Base-by-base conservation (phyloP, 2,113 vertebrate species). In the Alethe diademata region DNA sequence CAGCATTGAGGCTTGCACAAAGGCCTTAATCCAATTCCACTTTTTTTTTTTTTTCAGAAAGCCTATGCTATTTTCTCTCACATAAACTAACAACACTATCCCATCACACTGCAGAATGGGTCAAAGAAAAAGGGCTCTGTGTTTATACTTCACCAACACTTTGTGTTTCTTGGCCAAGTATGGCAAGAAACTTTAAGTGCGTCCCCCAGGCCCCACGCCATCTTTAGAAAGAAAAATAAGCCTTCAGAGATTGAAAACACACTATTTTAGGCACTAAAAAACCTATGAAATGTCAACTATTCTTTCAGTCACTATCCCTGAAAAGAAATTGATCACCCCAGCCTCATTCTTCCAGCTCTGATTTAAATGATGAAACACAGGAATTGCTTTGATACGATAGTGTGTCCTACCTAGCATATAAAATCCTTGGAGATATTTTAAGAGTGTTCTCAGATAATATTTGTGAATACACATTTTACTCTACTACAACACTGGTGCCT, bases 51-150 rank as follows among this genome's bases (percentile, higher is more conserved):
- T 83, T 97, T 98, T 97, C 98, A 98, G 98, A 99, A 99, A 99
- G 99, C 99, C 98, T 98, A 97, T 98, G 98, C 99, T 99, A 99
- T 99, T 99, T 99, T 99, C 99, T 98, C 98, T 98, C 99, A 98
- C 98, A 98, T 99, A 99, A 99, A 99, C 99, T 99, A 99, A 99
- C 99, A 99, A 99, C 98, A 98, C 99, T 98, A 98, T 98, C 99
- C 99, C 99, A 99, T 98, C 98, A 98, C 98, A 97, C 98, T 97
- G 98, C 99, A 98, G 98, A 98, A 98, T 98, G 98, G 98, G 98
- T 98, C 98, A 98, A 98, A 99, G 98, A 99, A 99, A 98, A 98
- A 98, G 98, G 98, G 90, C 98, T 98, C 98, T 98, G 98, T 99
- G 98, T 99, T 99, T 99, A 99, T 99, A 99, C 98, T 99, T 99